These are phyloP conservation scores for Hoplodrina ambigua DNA, from an alignment of 2,888 invertebrate species.

Conservation along the genomic window DNA sequence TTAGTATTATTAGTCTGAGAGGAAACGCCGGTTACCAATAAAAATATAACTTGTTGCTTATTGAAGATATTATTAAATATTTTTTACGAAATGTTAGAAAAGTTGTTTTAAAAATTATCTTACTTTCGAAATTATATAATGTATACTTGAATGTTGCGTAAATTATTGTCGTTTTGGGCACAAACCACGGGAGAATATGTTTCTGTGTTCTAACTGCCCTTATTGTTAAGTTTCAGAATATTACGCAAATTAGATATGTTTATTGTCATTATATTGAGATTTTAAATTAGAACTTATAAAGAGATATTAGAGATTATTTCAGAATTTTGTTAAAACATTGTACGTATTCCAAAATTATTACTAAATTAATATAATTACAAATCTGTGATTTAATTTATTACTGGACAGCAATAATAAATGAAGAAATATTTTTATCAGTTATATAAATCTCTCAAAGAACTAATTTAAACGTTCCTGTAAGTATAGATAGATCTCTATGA, in stretches of 20 bases:
- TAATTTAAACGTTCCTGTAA: slow-evolving; percentile 88
- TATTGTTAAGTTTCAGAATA: slow-evolving; percentile 88
- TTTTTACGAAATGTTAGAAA: slow-evolving; percentile 86
- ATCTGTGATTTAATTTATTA: slow-evolving; percentile 90
- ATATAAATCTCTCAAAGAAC: slow-evolving; percentile 81
- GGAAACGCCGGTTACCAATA: slow-evolving; percentile 91
- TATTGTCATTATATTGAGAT: slow-evolving; percentile 79
- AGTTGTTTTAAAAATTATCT: slow-evolving; percentile 80
- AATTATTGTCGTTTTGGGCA: slow-evolving; percentile 83
- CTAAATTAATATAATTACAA: slow-evolving; percentile 85
- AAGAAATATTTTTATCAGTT: slow-evolving; percentile 67
- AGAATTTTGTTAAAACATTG: slow-evolving; percentile 68
- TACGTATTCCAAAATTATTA: slow-evolving; percentile 75
- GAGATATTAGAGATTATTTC: slow-evolving; percentile 73
- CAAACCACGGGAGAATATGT: slow-evolving; percentile 62
- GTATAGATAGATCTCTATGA: slow-evolving; percentile 89
- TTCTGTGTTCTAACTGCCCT: slow-evolving; percentile 63
- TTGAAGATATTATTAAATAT: slow-evolving; percentile 88
- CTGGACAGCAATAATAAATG: slow-evolving; percentile 73
- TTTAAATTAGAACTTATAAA: slow-evolving; percentile 76
- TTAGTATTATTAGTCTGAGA: slow-evolving; percentile 90
- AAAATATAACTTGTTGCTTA: slow-evolving; percentile 90
- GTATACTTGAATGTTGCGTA: slow-evolving; percentile 82
- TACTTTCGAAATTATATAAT: slow-evolving; percentile 78
- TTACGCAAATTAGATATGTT: slow-evolving; percentile 82